These are phyloP conservation scores for rabbit (Oryctolagus cuniculus) DNA, from an alignment of 2,113 vertebrate species.

Conservation along the genomic window mOryCun1.1 NC_091450.1:47040001-47040500, in stretches of 20 bases:
- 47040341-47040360: accelerated
- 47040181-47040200: constrained; percentile 17
- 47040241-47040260: neutral
- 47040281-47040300: neutral
- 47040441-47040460: neutral
- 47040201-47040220: constrained; percentile 41
- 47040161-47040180: constrained; percentile 53
- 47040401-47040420: neutral
- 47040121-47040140: constrained; percentile 22
- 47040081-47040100: constrained; percentile 57
- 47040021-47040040: constrained; percentile 42
- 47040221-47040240: neutral
- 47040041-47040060: constrained; percentile 42
- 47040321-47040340: neutral
- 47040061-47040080: constrained; percentile 51
- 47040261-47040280: neutral
- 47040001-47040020: constrained; percentile 48
- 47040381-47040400: neutral
- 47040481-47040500: neutral
- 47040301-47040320: neutral
- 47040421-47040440: neutral
- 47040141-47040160: constrained; percentile 28
- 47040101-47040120: constrained; percentile 69
- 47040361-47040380: neutral
- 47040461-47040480: neutral